Percentiles rank a stretch among this genome's conserved stretches.
Conservation (phyloP, 2,888 invertebrate species). For the Ormyrus thymus region DNA sequence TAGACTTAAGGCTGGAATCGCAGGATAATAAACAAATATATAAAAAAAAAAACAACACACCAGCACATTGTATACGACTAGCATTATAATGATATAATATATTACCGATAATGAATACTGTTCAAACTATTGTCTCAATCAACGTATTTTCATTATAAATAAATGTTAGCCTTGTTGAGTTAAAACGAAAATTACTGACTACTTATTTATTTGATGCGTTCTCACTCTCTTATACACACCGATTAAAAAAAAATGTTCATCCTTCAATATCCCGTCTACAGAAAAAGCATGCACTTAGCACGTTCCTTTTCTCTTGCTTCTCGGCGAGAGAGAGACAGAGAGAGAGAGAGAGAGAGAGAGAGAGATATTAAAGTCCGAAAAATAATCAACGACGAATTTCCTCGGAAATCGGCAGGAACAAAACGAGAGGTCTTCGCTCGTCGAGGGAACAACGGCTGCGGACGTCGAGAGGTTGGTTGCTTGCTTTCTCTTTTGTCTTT, state of each 20-base stretch:
- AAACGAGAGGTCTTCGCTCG: neutral
- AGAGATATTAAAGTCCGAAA: slow-evolving; percentile 21
- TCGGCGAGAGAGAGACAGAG: slow-evolving; percentile 4
- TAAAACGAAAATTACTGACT: slow-evolving; percentile 66
- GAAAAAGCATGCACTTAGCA: slow-evolving; percentile 5
- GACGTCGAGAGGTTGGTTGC: neutral
- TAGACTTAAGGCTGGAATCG: slow-evolving; percentile 53
- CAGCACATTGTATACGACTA: slow-evolving; percentile 75
- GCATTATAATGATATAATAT: slow-evolving; percentile 73
- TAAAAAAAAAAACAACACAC: slow-evolving; percentile 67
- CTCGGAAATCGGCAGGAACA: neutral
- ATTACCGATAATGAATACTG: slow-evolving; percentile 75
- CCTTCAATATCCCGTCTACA: slow-evolving; percentile 36
- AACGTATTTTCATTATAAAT: slow-evolving; percentile 76
- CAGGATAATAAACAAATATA: slow-evolving; percentile 39
- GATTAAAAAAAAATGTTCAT: slow-evolving; percentile 16
- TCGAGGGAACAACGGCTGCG: neutral
- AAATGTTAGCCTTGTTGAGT: slow-evolving; percentile 76
- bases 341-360: neutral
- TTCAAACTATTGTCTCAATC: slow-evolving; percentile 75
- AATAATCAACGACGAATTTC: slow-evolving; percentile 25
- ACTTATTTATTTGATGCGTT: slow-evolving; percentile 63
- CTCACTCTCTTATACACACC: slow-evolving; percentile 59
- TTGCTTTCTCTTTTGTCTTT: slow-evolving; percentile 29
- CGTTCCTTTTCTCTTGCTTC: slow-evolving; percentile 43